Base-by-base conservation (phyloP, 2,888 invertebrate genomes). In the Siphlonurus alternatus region DNA sequence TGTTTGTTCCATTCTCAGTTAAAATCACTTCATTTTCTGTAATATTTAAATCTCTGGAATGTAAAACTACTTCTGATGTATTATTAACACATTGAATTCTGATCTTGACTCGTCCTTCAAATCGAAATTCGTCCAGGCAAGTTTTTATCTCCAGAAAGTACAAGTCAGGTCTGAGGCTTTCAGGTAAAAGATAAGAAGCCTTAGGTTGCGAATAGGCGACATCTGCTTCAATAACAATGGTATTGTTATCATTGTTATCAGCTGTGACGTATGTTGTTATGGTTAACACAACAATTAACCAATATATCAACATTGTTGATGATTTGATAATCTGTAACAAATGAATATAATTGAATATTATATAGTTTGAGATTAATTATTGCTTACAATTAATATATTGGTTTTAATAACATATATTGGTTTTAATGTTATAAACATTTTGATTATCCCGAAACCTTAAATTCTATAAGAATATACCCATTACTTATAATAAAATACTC, bases 1-100 rank as follows among this genome's bases (percentile, higher is more conserved):
- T 64, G 22, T 56, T 66, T 64, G 66, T 64, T 56, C 72, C 69
- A 19, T 67, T 67, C 2, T 66, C 53, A 2, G 20, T 63, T 2
- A 67, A 61, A 1, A 19, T 59, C 3, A 76, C 70, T 61, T 70
- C 68, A 1, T 72, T 69, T 64, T 80, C 75, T 3, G 76, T 73
- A 2, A 88, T 79, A 1, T 75, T 76, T 63, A 85, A 77, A 65
- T 83, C 81, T 73, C 83, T 81, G 0, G 84, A 80, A 73, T 88
- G 88, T 18, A 88, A 76, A 0, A 83, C 80, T 53, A 88, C 83
- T 67, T 82, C 83, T 10, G 77, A 77, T 0, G 85, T 84, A 0
- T 80, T 72, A 64, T 78, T 75, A 38, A 73, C 70, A 3, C 79
- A 79, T 68, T 73, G 74, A 25, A 66, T 24, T 25, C 62, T 53